Conservation (phyloP, 2,113 vertebrate species). For the Ameiurus melas region DNA sequence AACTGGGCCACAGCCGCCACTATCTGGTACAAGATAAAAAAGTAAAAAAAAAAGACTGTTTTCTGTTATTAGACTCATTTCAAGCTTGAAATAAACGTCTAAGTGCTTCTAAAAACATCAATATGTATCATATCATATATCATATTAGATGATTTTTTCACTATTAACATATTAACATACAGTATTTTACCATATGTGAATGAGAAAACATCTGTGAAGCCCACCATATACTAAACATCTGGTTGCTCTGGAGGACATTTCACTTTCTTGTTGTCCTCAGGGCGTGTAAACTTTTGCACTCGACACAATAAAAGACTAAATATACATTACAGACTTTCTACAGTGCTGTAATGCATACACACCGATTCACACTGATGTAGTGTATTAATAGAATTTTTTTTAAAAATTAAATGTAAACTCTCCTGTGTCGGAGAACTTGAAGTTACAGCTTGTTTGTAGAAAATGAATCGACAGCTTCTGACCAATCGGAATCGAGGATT, state of each 20-base stretch:
- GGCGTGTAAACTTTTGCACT: not conserved
- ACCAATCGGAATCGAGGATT: not conserved
- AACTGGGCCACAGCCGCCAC: too few relatives aligned
- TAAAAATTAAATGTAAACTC: not conserved
- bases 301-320: not conserved
- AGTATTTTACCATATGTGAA: not conserved
- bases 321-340: not conserved
- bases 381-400: too few relatives aligned
- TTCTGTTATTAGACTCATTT: too few relatives aligned
- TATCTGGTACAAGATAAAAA: not conserved
- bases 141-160: not conserved
- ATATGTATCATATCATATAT: not conserved
- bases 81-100: not conserved
- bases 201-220: not conserved
- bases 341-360: not conserved
- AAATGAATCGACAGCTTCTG: not conserved
- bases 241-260: not conserved
- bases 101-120: too few relatives aligned
- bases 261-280: not conserved
- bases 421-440: not conserved
- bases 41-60: too few relatives aligned
- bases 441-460: not conserved
- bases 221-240: not conserved
- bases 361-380: not conserved
- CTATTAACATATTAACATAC: not conserved